These are phyloP conservation scores for Pangasianodon hypophthalmus DNA, from an alignment of 2,113 vertebrate species.

Conservation along the genomic window DNA sequence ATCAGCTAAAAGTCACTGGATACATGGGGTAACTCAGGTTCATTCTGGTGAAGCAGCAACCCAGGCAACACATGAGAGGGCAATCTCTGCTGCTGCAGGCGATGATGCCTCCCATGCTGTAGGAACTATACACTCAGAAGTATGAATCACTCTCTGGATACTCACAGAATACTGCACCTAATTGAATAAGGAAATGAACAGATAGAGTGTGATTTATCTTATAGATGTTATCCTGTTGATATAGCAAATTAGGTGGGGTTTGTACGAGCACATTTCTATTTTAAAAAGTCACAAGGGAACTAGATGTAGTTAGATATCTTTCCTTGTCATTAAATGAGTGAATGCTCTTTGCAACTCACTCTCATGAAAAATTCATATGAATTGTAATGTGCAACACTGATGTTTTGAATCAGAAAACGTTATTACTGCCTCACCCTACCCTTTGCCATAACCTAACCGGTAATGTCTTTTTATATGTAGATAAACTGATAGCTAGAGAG, in stretches of 20 bases:
- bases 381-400: slow-evolving; percentile 5
- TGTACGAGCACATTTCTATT: background rate
- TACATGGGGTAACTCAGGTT: background rate
- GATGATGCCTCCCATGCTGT: slow-evolving; percentile 18
- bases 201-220: slow-evolving; percentile 36
- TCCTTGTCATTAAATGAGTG: slow-evolving; percentile 19
- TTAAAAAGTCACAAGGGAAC: slow-evolving; percentile 12
- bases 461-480: background rate
- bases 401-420: background rate
- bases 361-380: slow-evolving; percentile 11
- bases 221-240: slow-evolving; percentile 40
- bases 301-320: slow-evolving; percentile 18
- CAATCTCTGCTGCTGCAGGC: background rate
- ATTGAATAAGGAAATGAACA: slow-evolving; percentile 46
- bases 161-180: slow-evolving; percentile 34
- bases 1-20: background rate
- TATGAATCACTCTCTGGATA: slow-evolving; percentile 37
- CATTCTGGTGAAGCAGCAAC: background rate
- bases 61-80: background rate
- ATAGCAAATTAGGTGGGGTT: slow-evolving; percentile 43
- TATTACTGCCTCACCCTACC: background rate
- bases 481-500: background rate
- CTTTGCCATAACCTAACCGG: background rate
- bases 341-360: background rate
- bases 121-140: slow-evolving; percentile 30